Evolutionary conservation across 2,113 vertebrate species (phyloP), one percentile per base, ranked within the genome.

Genomic region (Onychorhynchus coronatus): DNA sequence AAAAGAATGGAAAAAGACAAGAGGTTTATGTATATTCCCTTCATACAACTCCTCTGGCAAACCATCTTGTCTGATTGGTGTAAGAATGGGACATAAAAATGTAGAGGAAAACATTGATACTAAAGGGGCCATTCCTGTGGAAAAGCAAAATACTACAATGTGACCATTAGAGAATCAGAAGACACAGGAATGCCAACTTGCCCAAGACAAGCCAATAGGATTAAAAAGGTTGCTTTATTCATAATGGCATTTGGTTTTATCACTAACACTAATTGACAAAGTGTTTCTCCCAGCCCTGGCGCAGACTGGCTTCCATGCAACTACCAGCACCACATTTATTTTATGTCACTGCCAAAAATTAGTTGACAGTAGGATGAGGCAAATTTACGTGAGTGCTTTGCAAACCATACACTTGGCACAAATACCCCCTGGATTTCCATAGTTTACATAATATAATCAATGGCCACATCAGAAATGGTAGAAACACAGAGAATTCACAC

Each of bases 111-210:
- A 30, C 3, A 7, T 1, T 37, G 35, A 39, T 37, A n/a, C 61
- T 20, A 42, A 77, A 88, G 8, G 14, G 10, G 19, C 3, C 0
- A 21, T 76, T 63, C 3, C 17, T 80, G 75, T 37, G 31, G 41
- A 61, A 95, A 81, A 92, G 5, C 11, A 63, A 75, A 71, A 62
- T 53, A 42, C 11, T 58, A 16, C 4, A 8, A 17, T 7, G 12
- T 14, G n/a, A 15, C 11, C 13, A 2, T 20, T 25, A 2, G 3
- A 58, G 22, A 79, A 23, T 15, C 8, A 47, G 81, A 67, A 62
- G 37, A 27, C 6, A 25, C 2, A 18, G 8, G 21, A 85, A 62
- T 1, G 1, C 1, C 22, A 74, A 8, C 14, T 58, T 41, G 31
- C 6, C 6, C 28, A 16, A 86, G n/a, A 62, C 44, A 61, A 75